Base-by-base conservation (phyloP, 2,113 vertebrate species). In the Electrona antarctica region DNA sequence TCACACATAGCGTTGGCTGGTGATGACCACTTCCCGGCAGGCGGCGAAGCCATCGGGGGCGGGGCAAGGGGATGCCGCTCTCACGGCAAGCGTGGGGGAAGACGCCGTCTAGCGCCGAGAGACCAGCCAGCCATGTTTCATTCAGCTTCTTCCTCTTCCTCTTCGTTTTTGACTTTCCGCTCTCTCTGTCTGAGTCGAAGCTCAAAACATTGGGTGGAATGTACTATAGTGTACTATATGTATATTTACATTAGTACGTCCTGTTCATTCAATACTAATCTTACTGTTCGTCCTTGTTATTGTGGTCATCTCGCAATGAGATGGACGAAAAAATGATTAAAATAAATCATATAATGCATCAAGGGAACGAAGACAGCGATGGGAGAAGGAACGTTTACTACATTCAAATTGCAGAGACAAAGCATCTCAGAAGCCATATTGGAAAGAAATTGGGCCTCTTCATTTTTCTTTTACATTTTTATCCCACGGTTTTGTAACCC, bases 11-110 rank as follows among this genome's bases (percentile, higher is more conserved):
- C 94, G 94, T 56, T 93, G 95, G 90, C 90, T 80, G 74, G 92
- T 82, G 88, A 96, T 97, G 95, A 95, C 91, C 54, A 91, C 91
- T 29, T 81, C 94, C 60, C 87, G 48, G 50, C 77, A 91, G 67
- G 93, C 91, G 12, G 7, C 8, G 11, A 86, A 71, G 1, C 8
- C 83, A 58, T 85, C 90, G 54, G 87, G 89, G 70, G 85, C 90
- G 54, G 87, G 89, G 70, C 85, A 88, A 60, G 92, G 93, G 0
- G 88, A 93, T 71, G 81, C 93, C 28, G 90, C 90, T 60, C 78
- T 91, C 61, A 92, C 90, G 0, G 92, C 90, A 71, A 91, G 79
- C 71, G 74, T 87, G 72, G 85, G 74, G 7, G 93, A 94, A 72
- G 90, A 80, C 56, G 80, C 82, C 29, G 92, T 93, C 66, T 94